Base-by-base conservation (phyloP, 2,888 invertebrate genomes). In the Eupithecia insigniata region DNA sequence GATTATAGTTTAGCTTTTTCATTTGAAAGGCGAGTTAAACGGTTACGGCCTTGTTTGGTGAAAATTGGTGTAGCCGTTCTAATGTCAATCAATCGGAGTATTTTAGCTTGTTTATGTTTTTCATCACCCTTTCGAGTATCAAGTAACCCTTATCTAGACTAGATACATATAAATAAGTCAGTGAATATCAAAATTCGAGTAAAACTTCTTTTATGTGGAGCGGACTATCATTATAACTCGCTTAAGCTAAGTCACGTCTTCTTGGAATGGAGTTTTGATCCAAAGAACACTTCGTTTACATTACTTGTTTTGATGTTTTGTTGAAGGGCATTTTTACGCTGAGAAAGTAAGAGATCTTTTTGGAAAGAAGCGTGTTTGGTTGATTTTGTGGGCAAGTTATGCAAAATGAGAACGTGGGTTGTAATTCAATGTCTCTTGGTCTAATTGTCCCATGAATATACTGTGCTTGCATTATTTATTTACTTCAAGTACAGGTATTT, bases 231-330 rank as follows among this genome's bases (percentile, higher is more conserved):
- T 62, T 34, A 62, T 12, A 12, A 8, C 36, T 36, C 36, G n/a
- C 43, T 36, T 69, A 69, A 58, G 69, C 71, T 62, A 4, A 71
- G 74, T 74, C 74, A 74, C 74, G 74, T 74, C 32, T 46, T 55
- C 43, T 12, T 18, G n/a, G 55, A 70, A 73, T 65, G 60, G 22
- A 69, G 66, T 74, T 67, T 69, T 65, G 69, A 74, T 69, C 67
- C 70, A 61, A 30, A 65, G 39, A 68, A 70, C 39, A 66, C 70
- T 70, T 68, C 46, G 69, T 66, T 65, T 66, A 62, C 39, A 61
- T 73, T 64, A 61, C 69, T 67, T 67, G 65, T 70, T 65, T 67
- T 34, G 14, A 58, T 22, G 32, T 43, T n/a, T 51, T 36, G 18
- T 43, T n/a, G 61, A 67, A 55, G 28, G 34, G 65, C 55, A 67